Evolutionary conservation across 2,888 invertebrate species (phyloP).

Genomic region (Euplagia quadripunctaria): DNA sequence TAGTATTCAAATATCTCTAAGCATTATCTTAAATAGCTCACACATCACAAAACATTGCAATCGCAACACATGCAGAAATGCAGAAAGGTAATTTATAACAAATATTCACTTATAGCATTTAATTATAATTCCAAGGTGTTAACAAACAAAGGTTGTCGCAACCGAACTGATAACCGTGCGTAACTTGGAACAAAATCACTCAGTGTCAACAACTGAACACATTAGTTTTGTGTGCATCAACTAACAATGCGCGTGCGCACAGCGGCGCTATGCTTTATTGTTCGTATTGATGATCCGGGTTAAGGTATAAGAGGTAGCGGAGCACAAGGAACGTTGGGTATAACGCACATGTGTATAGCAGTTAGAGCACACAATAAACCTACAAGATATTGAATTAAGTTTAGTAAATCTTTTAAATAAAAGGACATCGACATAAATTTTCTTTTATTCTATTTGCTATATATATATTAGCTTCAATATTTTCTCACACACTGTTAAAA

Average conservation of each 20-base stretch:
- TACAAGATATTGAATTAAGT: background rate
- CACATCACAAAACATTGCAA: background rate
- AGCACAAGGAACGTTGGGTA: background rate
- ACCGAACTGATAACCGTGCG: conserved; percentile 17
- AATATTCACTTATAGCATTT: background rate
- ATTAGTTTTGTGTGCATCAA: conserved; percentile 43
- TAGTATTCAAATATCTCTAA: background rate
- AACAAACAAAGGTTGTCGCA: conserved; percentile 12
- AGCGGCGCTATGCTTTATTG: conserved; percentile 47
- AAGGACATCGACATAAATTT: background rate
- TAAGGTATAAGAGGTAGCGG: conserved; percentile 4
- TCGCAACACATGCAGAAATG: background rate
- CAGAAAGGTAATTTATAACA: background rate
- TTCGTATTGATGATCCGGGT: conserved; percentile 35
- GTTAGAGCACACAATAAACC: background rate
- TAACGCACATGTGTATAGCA: too few relatives aligned
- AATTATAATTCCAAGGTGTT: conserved; percentile 6
- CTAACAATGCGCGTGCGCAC: conserved; percentile 53
- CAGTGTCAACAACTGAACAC: conserved; percentile 49
- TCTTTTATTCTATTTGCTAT: background rate
- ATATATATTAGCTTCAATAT: background rate
- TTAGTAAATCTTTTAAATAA: background rate
- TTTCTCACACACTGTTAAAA: background rate
- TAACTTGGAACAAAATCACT: conserved; percentile 37
- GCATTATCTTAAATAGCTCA: background rate